Evolutionary conservation across 2,113 vertebrate genomes (phyloP), one percentile per base, ranked within the genome.

Genomic region (Formicarius rufipectus): DNA sequence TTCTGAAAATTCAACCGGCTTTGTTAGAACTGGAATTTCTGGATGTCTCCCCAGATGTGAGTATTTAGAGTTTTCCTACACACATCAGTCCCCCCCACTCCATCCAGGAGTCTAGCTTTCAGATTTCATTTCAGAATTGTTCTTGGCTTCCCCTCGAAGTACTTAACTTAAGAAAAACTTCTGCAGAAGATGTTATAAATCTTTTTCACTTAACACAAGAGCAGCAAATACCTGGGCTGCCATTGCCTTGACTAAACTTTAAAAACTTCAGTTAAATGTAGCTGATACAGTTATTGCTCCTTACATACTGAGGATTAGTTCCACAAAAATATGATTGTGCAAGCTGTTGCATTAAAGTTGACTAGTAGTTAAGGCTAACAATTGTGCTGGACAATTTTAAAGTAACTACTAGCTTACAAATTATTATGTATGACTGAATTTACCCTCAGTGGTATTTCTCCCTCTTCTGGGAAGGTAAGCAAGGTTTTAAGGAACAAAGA

Each of bases 1-100:
- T 91, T 77, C 77, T 63, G 25, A 94, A 78, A 77, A 87, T 87
- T 84, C 64, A 56, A 4, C 18, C 15, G 3, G 9, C 66, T 83
- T 85, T 79, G 19, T 72, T 91, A 56, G 82, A 94, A 79, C 78
- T 89, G 60, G 84, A 93, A 68, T 94, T 93, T 93, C 92, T 97
- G 58, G 77, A 31, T 95, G 56, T 42, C 18, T 96, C 45, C 12
- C 6, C 35, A 45, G 25, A 63, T 55, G 39, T 78, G 47, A 31
- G 7, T 87, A n/a, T 49, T 31, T 44, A 74, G 56, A 9, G 13
- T 68, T 91, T 94, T 84, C 47, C 30, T 81, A 31, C 44, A 42
- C 9, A 8, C 1, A 3, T 75, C n/a, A 84, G 18, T 14, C 8
- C 12, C 14, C 6, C 22, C 5, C 3, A 2, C 33, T 83, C 66